Conservation (phyloP, 2,113 vertebrate species). For the Lates calcarifer region DNA sequence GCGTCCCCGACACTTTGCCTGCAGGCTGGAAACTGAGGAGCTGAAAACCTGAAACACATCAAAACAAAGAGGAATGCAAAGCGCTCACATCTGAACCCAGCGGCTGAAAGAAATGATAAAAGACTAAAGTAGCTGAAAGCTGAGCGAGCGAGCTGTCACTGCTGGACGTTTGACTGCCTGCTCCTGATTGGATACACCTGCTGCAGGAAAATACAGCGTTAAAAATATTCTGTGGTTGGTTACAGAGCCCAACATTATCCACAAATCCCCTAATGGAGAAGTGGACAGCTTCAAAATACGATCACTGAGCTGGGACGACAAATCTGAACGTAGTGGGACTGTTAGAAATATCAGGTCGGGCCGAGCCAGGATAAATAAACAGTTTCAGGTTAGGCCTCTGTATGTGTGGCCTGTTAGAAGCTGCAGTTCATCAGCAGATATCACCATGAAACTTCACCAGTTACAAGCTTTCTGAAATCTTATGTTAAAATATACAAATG, state of each 20-base stretch:
- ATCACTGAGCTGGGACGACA: neutral
- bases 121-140: constrained; percentile 9
- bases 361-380: too few relatives aligned
- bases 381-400: too few relatives aligned
- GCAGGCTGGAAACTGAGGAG: constrained; percentile 26
- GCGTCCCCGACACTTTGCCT: constrained; percentile 35
- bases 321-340: too few relatives aligned
- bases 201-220: neutral
- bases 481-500: too few relatives aligned
- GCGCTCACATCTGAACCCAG: constrained; percentile 8
- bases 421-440: too few relatives aligned
- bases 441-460: too few relatives aligned
- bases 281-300: neutral
- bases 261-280: neutral
- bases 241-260: neutral
- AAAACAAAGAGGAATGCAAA: constrained; percentile 16
- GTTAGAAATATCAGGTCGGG: too few relatives aligned
- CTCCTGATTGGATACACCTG: constrained; percentile 5
- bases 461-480: too few relatives aligned
- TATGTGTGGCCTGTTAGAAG: too few relatives aligned
- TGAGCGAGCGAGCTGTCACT: constrained; percentile 2
- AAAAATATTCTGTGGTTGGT: neutral
- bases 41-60: constrained; percentile 10
- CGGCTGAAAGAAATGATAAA: neutral
- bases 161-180: neutral